Evolutionary conservation across 2,113 vertebrate species (phyloP).

Genomic region (Engraulis encrasicolus): DNA sequence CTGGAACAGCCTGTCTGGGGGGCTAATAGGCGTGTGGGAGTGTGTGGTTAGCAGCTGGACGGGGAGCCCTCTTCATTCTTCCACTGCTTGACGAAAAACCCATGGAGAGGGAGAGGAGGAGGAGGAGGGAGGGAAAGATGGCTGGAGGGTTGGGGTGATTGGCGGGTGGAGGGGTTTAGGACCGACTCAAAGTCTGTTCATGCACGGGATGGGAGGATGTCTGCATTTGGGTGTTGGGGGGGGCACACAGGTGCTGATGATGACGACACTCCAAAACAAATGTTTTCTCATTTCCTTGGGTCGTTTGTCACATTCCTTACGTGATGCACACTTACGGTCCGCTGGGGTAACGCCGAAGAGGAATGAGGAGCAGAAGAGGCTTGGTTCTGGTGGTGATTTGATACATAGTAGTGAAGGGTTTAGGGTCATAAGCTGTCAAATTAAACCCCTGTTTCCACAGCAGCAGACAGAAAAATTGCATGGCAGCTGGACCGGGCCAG

Average conservation of each 20-base stretch:
- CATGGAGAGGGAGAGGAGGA: not conserved
- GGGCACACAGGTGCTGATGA: not conserved
- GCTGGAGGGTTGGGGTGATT: too few species aligned
- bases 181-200: too few species aligned
- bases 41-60: constrained; percentile 19
- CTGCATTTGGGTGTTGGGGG: constrained; percentile 12
- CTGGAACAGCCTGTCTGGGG: constrained; percentile 27
- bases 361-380: not conserved
- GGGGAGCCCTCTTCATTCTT: not conserved
- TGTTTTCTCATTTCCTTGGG: constrained; percentile 20
- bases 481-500: not conserved
- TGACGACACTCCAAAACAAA: constrained; percentile 11
- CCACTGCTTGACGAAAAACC: not conserved
- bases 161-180: too few species aligned
- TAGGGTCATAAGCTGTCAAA: not conserved
- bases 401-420: not conserved
- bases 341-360: not conserved
- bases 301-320: not conserved
- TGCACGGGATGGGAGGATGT: not conserved
- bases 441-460: not conserved
- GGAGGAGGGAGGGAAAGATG: too few species aligned
- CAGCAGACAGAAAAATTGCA: not conserved
- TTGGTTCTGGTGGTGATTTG: not conserved
- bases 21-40: constrained; percentile 9
- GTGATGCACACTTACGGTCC: not conserved